Evolutionary conservation across 2,888 invertebrate species (phyloP), one percentile per base, ranked within the genome.

Genomic region (Therioaphis trifolii): DNA sequence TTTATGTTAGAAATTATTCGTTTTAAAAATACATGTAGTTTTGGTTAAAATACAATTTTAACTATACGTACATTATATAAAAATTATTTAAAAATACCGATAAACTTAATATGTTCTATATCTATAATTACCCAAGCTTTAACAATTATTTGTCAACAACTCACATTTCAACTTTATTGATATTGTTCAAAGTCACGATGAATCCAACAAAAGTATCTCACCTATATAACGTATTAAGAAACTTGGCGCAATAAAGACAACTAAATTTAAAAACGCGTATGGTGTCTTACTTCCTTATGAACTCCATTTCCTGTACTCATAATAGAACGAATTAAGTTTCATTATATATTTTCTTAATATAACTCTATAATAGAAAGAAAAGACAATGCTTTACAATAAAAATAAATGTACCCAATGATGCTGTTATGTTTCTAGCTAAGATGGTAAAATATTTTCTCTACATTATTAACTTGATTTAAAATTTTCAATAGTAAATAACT

Each of bases 191-290:
- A n/a, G 7, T 14, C 1, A 2, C 7, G n/a, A 4, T 15, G 21
- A 46, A 77, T 46, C 49, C 49, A 29, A 66, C 3, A 46, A 46
- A 71, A 63, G 3, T 63, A 61, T 11, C 15, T 27, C 55, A 61
- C 61, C 58, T 27, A 43, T 74, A 63, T 29, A 63, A 52, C 35
- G 66, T 35, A 15, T 52, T 49, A 29, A 58, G 46, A 72, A 80
- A 72, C 71, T 80, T 80, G 80, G 71, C 71, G 72, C 71, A 21
- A 29, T 27, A 12, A 49, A 63, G 29, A 63, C 43, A n/a, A 77
- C 76, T 77, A 77, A 63, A 77, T 77, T 72, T 61, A 72, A 72
- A 80, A 71, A 35, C 71, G n/a, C 40, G 58, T 46, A 46, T 84
- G 46, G 63, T 66, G 18, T 74, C 75, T 49, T 15, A 66, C 66